Conservation (phyloP, 2,797 vertebrate species). For the Myotis findleyi region DNA sequence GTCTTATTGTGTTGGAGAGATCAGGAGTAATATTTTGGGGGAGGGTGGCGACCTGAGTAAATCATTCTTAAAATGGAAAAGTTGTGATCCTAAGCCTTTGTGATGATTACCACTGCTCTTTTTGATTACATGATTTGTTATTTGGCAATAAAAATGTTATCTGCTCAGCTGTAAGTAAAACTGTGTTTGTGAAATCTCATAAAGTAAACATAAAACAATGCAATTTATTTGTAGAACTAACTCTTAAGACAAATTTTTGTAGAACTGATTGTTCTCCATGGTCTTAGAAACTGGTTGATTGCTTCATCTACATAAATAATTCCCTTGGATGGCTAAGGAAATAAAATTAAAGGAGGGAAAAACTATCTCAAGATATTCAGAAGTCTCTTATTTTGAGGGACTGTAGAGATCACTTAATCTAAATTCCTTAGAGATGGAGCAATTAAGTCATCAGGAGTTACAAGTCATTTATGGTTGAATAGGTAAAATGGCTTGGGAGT, state of each 20-base stretch:
- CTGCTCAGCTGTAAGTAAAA: not conserved
- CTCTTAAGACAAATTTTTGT: not conserved
- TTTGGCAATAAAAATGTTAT: not conserved
- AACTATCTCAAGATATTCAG: not conserved
- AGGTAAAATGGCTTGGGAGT: not conserved
- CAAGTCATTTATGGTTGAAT: not conserved
- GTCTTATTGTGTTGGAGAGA: not conserved
- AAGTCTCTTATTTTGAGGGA: not conserved
- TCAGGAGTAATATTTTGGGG: not conserved
- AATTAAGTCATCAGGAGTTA: not conserved
- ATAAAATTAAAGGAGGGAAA: not conserved
- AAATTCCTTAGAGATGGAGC: not conserved
- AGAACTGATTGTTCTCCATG: not conserved
- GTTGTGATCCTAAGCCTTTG: not conserved
- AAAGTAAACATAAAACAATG: not conserved
- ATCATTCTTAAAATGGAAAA: not conserved
- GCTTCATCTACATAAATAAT: not conserved
- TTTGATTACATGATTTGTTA: not conserved
- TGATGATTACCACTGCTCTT: not conserved
- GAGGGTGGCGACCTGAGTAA: not conserved
- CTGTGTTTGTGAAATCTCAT: slow-evolving; percentile 34
- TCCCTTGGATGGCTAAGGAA: not conserved
- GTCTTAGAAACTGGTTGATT: not conserved
- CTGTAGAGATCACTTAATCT: not conserved
- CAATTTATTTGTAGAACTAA: slow-evolving; percentile 1